Evolutionary conservation across 2,113 vertebrate species (phyloP).

Genomic region (Prunella fulvescens): DNA sequence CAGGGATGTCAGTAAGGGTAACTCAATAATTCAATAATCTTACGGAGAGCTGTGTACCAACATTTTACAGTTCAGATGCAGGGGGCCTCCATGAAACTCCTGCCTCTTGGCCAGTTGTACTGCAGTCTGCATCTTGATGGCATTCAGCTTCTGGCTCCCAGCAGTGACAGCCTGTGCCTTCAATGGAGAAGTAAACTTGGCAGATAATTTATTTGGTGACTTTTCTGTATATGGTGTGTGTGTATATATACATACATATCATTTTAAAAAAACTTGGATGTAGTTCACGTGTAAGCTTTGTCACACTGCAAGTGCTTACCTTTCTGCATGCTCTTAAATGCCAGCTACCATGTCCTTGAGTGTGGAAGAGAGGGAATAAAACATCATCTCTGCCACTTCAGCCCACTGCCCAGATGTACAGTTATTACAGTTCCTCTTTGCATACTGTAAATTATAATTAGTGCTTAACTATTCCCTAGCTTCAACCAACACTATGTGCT

Average conservation of each 20-base stretch:
- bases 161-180: neutral
- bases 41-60: neutral
- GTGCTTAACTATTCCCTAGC: neutral
- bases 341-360: constrained; percentile 43
- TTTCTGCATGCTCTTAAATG: constrained; percentile 18
- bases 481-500: neutral
- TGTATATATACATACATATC: rapidly evolving
- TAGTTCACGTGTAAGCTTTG: neutral
- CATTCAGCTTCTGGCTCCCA: neutral
- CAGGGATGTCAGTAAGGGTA: neutral
- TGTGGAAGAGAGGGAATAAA: neutral
- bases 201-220: neutral
- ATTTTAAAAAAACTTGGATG: neutral
- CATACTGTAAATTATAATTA: constrained; percentile 8
- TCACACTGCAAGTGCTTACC: neutral
- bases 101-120: neutral
- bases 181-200: neutral
- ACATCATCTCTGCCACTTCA: constrained; percentile 34
- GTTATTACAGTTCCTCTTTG: constrained; percentile 8
- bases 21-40: neutral
- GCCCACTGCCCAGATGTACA: constrained; percentile 28
- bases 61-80: neutral
- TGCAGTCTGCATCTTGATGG: neutral
- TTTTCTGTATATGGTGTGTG: rapidly evolving
- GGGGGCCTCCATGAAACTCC: neutral